These are phyloP conservation scores for Drosophila nebulosa DNA, from an alignment of 1,140 invertebrate genomes.

Conservation along the genomic window DNA sequence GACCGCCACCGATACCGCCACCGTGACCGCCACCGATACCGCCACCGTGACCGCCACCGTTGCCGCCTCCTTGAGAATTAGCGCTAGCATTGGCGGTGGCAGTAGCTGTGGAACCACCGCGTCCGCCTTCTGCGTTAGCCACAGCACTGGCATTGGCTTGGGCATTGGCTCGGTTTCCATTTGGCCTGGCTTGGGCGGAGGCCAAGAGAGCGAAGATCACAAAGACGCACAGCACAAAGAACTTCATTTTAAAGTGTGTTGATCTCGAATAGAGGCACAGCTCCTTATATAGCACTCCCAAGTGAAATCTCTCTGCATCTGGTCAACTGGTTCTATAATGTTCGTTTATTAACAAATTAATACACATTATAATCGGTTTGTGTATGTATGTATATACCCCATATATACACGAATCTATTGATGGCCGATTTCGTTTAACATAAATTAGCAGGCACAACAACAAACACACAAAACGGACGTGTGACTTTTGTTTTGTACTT, in stretches of 20 bases:
- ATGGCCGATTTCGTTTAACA: constrained; percentile 12
- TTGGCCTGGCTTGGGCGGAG: background rate
- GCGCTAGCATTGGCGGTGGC: constrained; percentile 12
- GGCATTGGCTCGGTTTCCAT: background rate
- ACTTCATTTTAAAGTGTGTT: constrained; percentile 33
- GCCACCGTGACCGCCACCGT: too few relatives aligned
- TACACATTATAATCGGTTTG: constrained; percentile 1
- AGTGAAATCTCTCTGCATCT: background rate
- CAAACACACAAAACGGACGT: background rate
- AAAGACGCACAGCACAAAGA: constrained; percentile 19
- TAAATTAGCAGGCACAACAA: background rate
- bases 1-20: background rate
- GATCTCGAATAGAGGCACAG: constrained; percentile 3
- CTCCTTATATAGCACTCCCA: constrained; percentile 34
- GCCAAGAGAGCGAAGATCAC: constrained; percentile 9
- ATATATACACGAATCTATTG: background rate
- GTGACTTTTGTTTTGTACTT: background rate
- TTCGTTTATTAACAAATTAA: background rate
- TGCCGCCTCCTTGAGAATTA: background rate
- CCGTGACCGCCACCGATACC: background rate
- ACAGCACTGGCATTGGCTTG: background rate
- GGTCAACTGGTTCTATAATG: constrained; percentile 13
- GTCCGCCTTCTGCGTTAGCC: too few relatives aligned
- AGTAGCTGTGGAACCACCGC: background rate
- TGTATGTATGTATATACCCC: background rate